These are phyloP conservation scores for Caenorhabditis sp. DNA, from an alignment of 2,888 invertebrate species.

Conservation along the genomic window DNA sequence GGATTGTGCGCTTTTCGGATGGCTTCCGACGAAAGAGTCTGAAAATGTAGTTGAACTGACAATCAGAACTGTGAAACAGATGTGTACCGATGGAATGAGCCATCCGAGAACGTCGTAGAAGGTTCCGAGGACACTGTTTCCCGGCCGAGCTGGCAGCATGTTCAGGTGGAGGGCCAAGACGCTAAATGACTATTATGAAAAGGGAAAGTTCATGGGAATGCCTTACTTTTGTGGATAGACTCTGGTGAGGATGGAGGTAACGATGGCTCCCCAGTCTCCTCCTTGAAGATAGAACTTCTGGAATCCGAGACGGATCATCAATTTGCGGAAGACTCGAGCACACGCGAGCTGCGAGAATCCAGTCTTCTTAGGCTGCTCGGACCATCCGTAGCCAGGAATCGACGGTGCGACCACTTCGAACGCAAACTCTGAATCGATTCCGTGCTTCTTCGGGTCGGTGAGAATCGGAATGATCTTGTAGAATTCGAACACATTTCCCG, in stretches of 20 bases:
- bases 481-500: constrained; percentile 88
- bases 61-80: not conserved
- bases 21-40: constrained; percentile 52
- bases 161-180: constrained; percentile 84
- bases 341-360: constrained; percentile 76
- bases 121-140: constrained; percentile 39
- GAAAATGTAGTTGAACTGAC: not conserved
- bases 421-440: constrained; percentile 69
- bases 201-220: not conserved
- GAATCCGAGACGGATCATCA: constrained; percentile 86
- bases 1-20: constrained; percentile 54
- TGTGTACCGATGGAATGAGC: constrained; percentile 62
- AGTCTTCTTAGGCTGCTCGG: constrained; percentile 83
- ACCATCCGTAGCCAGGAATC: constrained; percentile 82
- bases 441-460: constrained; percentile 82
- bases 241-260: constrained; percentile 84
- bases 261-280: constrained; percentile 86
- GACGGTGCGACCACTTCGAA: constrained; percentile 81
- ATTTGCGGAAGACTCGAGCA: constrained; percentile 82
- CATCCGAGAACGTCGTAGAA: constrained; percentile 62
- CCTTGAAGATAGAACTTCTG: constrained; percentile 86
- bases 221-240: constrained; percentile 83
- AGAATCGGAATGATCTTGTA: constrained; percentile 82
- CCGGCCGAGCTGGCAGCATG: constrained; percentile 81
- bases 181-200: constrained; percentile 75